These are phyloP conservation scores for Myotis brandtii DNA, from an alignment of 2,113 vertebrate species.

Conservation along the genomic window DNA sequence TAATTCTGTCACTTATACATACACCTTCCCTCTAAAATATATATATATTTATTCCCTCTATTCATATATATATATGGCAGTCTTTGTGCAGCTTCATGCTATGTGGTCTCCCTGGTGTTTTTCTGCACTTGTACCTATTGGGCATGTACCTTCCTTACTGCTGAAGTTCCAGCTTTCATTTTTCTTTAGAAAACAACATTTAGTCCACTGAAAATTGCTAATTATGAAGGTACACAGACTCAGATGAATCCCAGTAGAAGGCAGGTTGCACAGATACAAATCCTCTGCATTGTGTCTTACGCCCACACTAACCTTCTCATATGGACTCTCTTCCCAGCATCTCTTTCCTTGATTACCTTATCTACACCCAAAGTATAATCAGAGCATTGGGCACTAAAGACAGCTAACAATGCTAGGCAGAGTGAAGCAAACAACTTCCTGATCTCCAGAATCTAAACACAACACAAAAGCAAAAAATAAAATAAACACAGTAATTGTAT, in stretches of 20 bases:
- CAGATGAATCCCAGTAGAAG: conserved; percentile 55
- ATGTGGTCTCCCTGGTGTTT: not conserved
- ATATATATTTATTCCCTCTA: no score
- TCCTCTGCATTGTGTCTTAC: not conserved
- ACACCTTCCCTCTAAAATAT: not conserved
- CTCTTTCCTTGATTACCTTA: conserved; percentile 57
- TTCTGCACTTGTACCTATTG: not conserved
- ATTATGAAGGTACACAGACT: not conserved
- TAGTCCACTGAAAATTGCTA: not conserved
- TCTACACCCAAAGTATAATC: conserved; percentile 32
- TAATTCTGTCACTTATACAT: conserved; percentile 26
- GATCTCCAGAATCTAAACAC: not conserved
- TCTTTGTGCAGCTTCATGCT: not conserved
- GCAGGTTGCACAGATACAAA: conserved; percentile 49
- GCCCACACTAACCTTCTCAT: conserved; percentile 27
- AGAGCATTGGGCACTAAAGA: conserved; percentile 33
- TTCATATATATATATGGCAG: no score
- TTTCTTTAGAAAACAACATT: conserved; percentile 63
- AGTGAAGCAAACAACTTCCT: not conserved
- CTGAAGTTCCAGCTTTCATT: conserved; percentile 64
- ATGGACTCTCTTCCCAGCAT: not conserved
- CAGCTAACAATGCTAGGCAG: not conserved
- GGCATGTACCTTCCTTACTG: not conserved
- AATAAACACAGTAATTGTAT: not conserved
- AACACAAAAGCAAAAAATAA: conserved; percentile 18